These are phyloP conservation scores for Phaedon cochleariae DNA, from an alignment of 2,888 invertebrate genomes.

Conservation along the genomic window DNA sequence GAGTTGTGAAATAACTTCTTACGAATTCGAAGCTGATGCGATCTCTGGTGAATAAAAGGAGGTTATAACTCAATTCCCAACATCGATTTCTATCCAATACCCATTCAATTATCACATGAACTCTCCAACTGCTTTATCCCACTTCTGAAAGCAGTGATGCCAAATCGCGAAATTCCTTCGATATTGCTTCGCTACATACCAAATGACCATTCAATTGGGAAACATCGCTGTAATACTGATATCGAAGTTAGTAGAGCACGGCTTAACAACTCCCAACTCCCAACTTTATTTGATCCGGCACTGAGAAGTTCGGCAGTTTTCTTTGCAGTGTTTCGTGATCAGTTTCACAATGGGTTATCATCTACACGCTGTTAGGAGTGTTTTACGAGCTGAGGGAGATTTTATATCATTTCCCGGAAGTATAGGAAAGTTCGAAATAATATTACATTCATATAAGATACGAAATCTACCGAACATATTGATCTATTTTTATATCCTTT, in stretches of 20 bases:
- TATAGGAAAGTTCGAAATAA: no score
- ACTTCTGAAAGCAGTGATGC: background rate
- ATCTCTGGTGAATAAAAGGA: no score
- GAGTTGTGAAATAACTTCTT: no score
- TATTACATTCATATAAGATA: no score
- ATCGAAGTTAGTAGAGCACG: conserved; percentile 9
- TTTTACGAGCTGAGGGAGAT: no score
- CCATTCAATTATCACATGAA: background rate
- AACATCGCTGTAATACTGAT: conserved; percentile 5
- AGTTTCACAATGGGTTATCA: background rate
- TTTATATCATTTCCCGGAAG: no score
- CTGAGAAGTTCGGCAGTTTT: background rate
- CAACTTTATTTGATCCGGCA: background rate
- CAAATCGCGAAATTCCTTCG: background rate
- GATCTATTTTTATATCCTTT: no score
- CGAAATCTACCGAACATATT: no score
- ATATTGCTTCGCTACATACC: conserved; percentile 4
- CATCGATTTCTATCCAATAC: background rate
- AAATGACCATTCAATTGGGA: conserved; percentile 12
- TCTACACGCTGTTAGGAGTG: background rate
- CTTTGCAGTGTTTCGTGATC: background rate
- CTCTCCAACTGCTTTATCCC: background rate
- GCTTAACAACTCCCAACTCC: background rate
- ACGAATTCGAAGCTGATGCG: no score
- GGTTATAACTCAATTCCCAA: background rate